Evolutionary conservation across 2,797 vertebrate genomes (phyloP), one percentile per base, ranked within the genome.

Genomic region (Acrossocheilus fasciatus): DNA sequence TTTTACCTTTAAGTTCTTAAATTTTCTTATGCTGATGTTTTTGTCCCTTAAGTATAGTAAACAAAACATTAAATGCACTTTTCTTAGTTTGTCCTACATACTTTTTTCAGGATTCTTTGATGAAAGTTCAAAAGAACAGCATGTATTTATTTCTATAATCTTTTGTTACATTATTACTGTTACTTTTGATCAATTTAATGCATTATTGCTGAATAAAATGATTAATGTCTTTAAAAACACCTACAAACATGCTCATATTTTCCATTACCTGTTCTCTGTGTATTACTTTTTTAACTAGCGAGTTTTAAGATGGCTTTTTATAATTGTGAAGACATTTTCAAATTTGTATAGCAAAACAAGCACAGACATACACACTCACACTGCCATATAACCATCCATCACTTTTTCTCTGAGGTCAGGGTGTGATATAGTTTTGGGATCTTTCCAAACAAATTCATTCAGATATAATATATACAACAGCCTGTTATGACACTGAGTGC

Each of bases 391-490:
- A 6, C 72, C 72, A 74, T 47, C 41, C 43, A 74, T 74, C 41
- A 30, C 41, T 12, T 10, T 7, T 74, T 76, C 45, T 26, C 47
- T 75, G 17, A 54, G 74, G 47, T 20, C 47, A 54, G 34, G 34
- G 66, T 36, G 17, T 52, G 50, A 76, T 54, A 23, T 54, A 30
- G 11, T 76, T 76, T 76, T 36, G 10, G 12, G 18, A 76, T 52
- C 47, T 34, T 76, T 52, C 73, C 30, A 34, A 74, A 36, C 17
- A 36, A 52, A 36, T 54, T 12, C 10, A 76, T 76, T 76, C n/a
- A 74, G 72, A n/a, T 57, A 50, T 68, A 64, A 73, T 57, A 34
- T 59, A 82, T 57, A 47, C 70, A 77, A 77, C 76, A 6, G 62
- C 45, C n/a, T 73, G 54, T 39, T 52, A 68, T 77, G 57, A 66